These are phyloP conservation scores for Drosophila kanapiae DNA, from an alignment of 1,140 invertebrate genomes.

Conservation along the genomic window DNA sequence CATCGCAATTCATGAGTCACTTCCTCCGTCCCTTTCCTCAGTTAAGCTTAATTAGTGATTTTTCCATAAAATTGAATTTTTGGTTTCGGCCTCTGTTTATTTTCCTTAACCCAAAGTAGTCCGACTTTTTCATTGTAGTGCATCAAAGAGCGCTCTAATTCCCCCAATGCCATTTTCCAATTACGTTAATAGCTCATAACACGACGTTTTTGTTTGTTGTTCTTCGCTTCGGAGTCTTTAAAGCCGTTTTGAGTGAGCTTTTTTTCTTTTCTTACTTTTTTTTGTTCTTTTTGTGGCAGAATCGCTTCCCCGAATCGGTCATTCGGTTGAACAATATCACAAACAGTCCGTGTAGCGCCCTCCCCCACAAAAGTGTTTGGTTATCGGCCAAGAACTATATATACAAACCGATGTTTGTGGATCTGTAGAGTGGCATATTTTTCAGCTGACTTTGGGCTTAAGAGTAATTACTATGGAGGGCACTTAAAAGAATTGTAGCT, in stretches of 20 bases:
- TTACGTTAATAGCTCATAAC: slow-evolving; percentile 81
- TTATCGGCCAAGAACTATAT: slow-evolving; percentile 29
- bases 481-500: slow-evolving; percentile 76
- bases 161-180: slow-evolving; percentile 69
- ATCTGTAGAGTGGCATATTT: slow-evolving; percentile 71
- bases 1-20: background rate
- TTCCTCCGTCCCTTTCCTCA: background rate
- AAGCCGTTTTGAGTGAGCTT: slow-evolving; percentile 36
- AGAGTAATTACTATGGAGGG: slow-evolving; percentile 75
- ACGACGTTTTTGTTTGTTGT: slow-evolving; percentile 78
- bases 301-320: slow-evolving; percentile 67
- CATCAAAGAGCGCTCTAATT: slow-evolving; percentile 57
- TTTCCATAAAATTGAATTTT: slow-evolving; percentile 24
- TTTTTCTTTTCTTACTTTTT: slow-evolving; percentile 8
- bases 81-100: slow-evolving; percentile 8
- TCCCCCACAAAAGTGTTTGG: slow-evolving; percentile 35
- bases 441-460: slow-evolving; percentile 78
- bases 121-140: slow-evolving; percentile 38
- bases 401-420: slow-evolving; percentile 56
- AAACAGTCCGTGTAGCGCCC: slow-evolving; percentile 50
- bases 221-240: slow-evolving; percentile 51
- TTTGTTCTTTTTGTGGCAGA: slow-evolving; percentile 59
- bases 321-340: slow-evolving; percentile 37
- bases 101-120: slow-evolving; percentile 21
- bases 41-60: background rate